Conservation (phyloP, 2,888 invertebrate species). For the Plagodis pulveraria region DNA sequence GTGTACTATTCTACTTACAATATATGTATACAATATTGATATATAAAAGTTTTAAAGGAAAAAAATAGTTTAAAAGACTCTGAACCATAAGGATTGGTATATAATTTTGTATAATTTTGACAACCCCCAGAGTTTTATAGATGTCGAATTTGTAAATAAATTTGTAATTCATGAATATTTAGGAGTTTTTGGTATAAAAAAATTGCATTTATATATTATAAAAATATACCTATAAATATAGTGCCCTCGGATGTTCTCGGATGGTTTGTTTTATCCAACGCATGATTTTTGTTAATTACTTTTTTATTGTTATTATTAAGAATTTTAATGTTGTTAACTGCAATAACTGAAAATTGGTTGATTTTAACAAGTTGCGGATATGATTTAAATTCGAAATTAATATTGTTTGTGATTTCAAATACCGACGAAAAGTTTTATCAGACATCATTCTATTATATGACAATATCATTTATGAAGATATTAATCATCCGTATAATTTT, state of each 20-base stretch:
- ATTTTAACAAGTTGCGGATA: constrained; percentile 31
- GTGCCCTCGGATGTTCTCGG: constrained; percentile 75
- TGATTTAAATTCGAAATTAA: constrained; percentile 44
- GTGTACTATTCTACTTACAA: constrained; percentile 82
- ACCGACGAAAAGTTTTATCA: constrained; percentile 31
- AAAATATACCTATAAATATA: constrained; percentile 53
- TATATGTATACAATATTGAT: constrained; percentile 72
- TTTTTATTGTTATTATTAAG: constrained; percentile 83
- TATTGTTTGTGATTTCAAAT: constrained; percentile 41
- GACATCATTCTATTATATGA: constrained; percentile 30
- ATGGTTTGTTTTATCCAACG: constrained; percentile 75
- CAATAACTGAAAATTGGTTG: constrained; percentile 63
- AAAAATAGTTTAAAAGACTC: constrained; percentile 76
- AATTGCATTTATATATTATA: constrained; percentile 79
- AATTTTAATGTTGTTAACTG: constrained; percentile 82
- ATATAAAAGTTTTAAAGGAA: constrained; percentile 72
- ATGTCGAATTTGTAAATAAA: constrained; percentile 75
- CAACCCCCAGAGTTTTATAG: constrained; percentile 52
- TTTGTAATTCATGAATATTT: constrained; percentile 75
- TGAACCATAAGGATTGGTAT: constrained; percentile 55
- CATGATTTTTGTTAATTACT: constrained; percentile 79
- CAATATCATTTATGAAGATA: constrained; percentile 22
- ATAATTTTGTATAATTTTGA: constrained; percentile 52
- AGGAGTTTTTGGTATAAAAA: constrained; percentile 70
- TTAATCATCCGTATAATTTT: constrained; percentile 66